Conservation (phyloP, 2,888 invertebrate genomes). For the Aleiodes alternator region DNA sequence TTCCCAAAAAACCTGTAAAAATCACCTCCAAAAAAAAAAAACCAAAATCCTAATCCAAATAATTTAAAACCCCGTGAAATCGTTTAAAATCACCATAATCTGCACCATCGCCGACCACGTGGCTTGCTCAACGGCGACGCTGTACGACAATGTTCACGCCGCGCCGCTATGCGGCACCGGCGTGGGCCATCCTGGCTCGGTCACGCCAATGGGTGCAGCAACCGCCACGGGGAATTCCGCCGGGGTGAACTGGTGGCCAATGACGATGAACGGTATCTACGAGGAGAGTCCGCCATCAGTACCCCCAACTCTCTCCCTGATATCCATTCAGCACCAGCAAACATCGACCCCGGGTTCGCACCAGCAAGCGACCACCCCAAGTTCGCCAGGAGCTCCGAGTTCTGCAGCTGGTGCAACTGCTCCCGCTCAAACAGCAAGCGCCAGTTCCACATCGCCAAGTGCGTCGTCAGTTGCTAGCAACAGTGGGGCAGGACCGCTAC, state of each 20-base stretch:
- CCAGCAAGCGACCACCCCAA: conserved; percentile 78
- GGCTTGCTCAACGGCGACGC: conserved; percentile 89
- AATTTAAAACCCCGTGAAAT: conserved; percentile 62
- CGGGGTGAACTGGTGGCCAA: conserved; percentile 90
- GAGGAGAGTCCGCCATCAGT: conserved; percentile 81
- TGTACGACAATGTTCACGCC: conserved; percentile 88
- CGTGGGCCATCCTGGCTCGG: conserved; percentile 75
- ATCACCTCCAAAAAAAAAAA: conserved; percentile 9
- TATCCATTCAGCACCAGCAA: conserved; percentile 72
- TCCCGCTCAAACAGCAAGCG: conserved; percentile 78
- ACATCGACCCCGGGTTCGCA: conserved; percentile 71
- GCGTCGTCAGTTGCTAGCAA: conserved; percentile 78
- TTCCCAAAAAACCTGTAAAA: background rate
- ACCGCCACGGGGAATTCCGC: conserved; percentile 89
- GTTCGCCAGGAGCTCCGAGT: conserved; percentile 76
- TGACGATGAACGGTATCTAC: conserved; percentile 84
- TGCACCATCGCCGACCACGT: conserved; percentile 84
- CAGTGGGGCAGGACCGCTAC: conserved; percentile 86
- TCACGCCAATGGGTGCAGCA: conserved; percentile 79
- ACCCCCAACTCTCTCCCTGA: conserved; percentile 74
- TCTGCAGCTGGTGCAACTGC: conserved; percentile 66
- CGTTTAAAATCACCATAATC: conserved; percentile 76
- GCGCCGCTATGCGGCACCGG: conserved; percentile 79
- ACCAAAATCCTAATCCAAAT: background rate
- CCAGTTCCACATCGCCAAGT: conserved; percentile 82